Conservation (phyloP, 2,888 invertebrate species). For the Eristalis tenax region DNA sequence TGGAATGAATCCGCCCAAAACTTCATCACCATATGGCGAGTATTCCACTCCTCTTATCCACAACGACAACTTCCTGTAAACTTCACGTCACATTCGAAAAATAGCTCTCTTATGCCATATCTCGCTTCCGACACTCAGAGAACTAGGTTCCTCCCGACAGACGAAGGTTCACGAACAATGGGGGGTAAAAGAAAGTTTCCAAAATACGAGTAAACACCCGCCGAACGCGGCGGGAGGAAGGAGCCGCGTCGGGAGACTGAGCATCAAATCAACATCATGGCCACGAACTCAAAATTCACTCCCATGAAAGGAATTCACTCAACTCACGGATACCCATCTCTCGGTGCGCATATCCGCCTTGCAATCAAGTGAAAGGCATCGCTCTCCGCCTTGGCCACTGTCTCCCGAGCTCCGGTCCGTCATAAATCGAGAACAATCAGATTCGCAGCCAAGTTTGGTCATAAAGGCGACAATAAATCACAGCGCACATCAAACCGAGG, state of each 20-base stretch:
- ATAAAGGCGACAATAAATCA: constrained; percentile 60
- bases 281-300: constrained; percentile 14
- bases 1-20: neutral
- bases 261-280: constrained; percentile 16
- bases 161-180: constrained; percentile 8
- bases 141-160: constrained; percentile 20
- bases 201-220: neutral
- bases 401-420: constrained; percentile 21
- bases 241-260: neutral
- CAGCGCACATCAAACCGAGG: constrained; percentile 24
- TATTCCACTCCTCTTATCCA: neutral
- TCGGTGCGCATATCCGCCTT: constrained; percentile 42
- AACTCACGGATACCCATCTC: constrained; percentile 37
- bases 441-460: constrained; percentile 54
- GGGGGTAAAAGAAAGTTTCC: constrained; percentile 62
- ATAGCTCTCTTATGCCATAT: constrained; percentile 14
- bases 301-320: constrained; percentile 48
- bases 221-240: neutral
- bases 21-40: neutral
- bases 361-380: constrained; percentile 67
- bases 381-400: constrained; percentile 1
- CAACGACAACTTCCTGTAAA: neutral
- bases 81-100: neutral
- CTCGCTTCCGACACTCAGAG: constrained; percentile 25
- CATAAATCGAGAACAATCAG: constrained; percentile 66